Evolutionary conservation across 1,140 invertebrate species (phyloP).

Genomic region (Orchestia grillus): DNA sequence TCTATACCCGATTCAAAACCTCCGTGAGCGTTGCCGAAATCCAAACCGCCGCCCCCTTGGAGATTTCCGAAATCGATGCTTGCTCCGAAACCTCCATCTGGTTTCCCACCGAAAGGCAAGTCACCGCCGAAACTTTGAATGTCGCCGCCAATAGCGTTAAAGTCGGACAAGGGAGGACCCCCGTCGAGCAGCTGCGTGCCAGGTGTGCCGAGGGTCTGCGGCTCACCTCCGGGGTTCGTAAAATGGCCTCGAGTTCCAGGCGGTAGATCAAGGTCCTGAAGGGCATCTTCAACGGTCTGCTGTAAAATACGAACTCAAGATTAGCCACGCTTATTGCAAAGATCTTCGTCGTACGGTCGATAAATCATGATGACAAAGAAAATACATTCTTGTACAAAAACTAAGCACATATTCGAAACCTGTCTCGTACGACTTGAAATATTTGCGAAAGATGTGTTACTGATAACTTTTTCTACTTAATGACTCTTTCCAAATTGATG

Average conservation of each 20-base stretch:
- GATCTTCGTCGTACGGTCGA: not conserved
- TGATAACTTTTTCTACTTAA: not conserved
- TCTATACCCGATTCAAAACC: constrained; percentile 4
- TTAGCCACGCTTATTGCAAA: not conserved
- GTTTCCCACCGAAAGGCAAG: not conserved
- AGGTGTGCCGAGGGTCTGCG: not conserved
- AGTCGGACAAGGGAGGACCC: not conserved
- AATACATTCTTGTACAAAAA: not conserved
- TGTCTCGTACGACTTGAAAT: not conserved
- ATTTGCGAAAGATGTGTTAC: not conserved
- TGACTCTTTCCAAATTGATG: no score
- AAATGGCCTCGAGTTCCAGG: constrained; percentile 11
- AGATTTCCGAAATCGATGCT: not conserved
- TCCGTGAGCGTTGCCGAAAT: not conserved
- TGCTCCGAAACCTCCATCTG: not conserved
- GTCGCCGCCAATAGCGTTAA: constrained; percentile 15
- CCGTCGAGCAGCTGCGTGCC: not conserved
- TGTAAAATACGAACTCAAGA: not conserved
- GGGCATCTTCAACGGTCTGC: not conserved
- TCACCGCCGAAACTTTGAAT: not conserved
- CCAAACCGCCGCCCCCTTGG: not conserved
- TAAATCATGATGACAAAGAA: not conserved
- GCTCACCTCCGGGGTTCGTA: not conserved
- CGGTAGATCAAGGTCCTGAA: not conserved
- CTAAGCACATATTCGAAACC: not conserved